Conservation (phyloP, 2,113 vertebrate species). For the Mesitornis unicolor region DNA sequence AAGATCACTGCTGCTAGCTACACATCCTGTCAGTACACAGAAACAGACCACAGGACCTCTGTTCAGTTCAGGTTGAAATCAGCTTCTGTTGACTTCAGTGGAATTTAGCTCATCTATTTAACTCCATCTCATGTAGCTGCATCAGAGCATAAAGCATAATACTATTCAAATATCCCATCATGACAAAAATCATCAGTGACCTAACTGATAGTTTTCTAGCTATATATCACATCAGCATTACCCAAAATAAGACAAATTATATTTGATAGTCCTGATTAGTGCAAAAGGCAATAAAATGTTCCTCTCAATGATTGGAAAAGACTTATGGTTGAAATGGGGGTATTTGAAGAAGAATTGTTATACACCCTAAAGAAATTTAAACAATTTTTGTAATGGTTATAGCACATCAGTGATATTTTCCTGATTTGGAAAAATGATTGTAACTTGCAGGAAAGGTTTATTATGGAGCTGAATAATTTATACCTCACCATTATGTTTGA, state of each 20-base stretch:
- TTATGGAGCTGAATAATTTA: conserved; percentile 65
- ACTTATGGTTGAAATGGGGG: neutral
- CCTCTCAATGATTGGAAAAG: neutral
- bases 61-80: neutral
- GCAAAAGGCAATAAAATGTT: neutral
- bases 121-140: neutral
- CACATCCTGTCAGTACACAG: neutral
- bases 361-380: conserved; percentile 61
- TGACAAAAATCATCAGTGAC: neutral
- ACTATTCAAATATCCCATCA: neutral
- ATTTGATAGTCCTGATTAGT: neutral
- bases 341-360: conserved; percentile 38
- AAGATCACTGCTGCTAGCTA: neutral
- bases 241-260: neutral
- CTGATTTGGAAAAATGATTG: conserved; percentile 61
- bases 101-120: neutral
- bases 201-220: neutral
- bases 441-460: conserved; percentile 48
- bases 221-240: neutral
- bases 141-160: neutral
- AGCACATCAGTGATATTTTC: conserved; percentile 56
- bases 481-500: conserved; percentile 37
- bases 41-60: neutral
- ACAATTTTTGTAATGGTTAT: conserved; percentile 60
- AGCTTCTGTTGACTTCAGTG: neutral